Percentiles rank a stretch among this genome's conserved stretches.
phyloP scores from a whole-genome alignment of 2,888 invertebrate species.

The Graphium colonna region DNA sequence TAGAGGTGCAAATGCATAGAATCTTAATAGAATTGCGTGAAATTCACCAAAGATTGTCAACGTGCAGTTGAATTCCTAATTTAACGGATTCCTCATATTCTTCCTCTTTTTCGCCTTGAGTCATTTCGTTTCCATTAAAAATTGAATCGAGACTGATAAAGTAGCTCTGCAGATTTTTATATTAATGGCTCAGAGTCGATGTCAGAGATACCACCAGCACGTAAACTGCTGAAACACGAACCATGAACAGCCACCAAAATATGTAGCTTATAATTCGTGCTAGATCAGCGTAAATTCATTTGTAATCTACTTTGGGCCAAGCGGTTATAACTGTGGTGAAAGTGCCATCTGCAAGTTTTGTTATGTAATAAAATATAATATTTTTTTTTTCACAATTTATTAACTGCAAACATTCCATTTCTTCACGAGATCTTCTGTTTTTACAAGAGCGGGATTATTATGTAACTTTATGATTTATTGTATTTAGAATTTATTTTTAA shows the following conservation, averaged over 20 bases:
- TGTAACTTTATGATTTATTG: no score
- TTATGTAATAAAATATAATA: no score
- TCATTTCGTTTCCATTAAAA: constrained; percentile 34
- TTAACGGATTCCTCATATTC: constrained; percentile 43
- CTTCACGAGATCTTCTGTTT: no score
- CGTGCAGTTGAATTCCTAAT: constrained; percentile 48
- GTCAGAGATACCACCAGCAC: constrained; percentile 37
- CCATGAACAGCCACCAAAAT: constrained; percentile 43
- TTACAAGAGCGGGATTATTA: no score
- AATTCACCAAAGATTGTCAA: constrained; percentile 45
- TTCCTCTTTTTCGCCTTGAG: constrained; percentile 41
- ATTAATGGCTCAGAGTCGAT: constrained; percentile 45
- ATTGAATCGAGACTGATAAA: constrained; percentile 42
- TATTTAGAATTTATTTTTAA: no score
- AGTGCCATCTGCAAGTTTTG: constrained; percentile 28
- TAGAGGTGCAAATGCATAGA: no score
- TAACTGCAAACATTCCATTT: no score
- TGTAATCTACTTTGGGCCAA: constrained; percentile 46
- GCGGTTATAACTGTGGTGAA: constrained; percentile 44
- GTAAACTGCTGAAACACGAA: constrained; percentile 34
- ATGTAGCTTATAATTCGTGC: constrained; percentile 36
- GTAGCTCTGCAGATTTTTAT: constrained; percentile 46
- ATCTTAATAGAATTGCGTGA: no score
- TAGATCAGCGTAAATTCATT: constrained; percentile 30
- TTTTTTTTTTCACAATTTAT: no score